A percentile compares a stretch with the other conserved stretches of the same genome.
Conservation (phyloP, 2,888 invertebrate genomes). For the Tridacna gigas region DNA sequence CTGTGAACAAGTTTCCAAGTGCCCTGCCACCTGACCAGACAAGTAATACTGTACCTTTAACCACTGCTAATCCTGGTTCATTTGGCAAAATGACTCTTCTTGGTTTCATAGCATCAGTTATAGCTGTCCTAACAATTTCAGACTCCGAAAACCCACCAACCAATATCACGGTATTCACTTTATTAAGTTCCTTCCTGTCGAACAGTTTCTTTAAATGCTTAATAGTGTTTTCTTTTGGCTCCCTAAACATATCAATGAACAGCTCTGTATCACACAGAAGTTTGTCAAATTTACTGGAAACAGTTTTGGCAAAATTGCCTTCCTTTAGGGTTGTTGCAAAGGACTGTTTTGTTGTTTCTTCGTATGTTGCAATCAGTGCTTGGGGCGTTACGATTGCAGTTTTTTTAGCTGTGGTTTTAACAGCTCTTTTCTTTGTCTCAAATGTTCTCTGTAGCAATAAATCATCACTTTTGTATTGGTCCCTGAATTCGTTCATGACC, state of each 20-base stretch:
- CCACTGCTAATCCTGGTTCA: constrained; percentile 43
- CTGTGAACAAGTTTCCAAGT: too few relatives aligned
- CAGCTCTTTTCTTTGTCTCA: constrained; percentile 45
- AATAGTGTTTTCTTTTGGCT: constrained; percentile 24
- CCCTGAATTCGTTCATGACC: constrained; percentile 13
- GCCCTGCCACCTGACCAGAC: too few relatives aligned
- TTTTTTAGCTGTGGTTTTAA: not conserved
- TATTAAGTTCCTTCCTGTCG: not conserved
- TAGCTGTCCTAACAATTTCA: constrained; percentile 36
- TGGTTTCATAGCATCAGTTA: constrained; percentile 32
- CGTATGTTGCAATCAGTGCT: constrained; percentile 5
- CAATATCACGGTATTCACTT: constrained; percentile 48
- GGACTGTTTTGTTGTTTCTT: constrained; percentile 6
- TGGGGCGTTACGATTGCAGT: not conserved
- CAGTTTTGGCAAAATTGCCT: constrained; percentile 16
- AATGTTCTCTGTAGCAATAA: constrained; percentile 38
- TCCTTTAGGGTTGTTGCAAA: constrained; percentile 20
- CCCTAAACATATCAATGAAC: constrained; percentile 31
- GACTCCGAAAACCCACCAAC: constrained; percentile 66
- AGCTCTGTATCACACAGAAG: constrained; percentile 24
- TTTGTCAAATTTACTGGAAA: constrained; percentile 43
- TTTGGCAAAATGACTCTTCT: constrained; percentile 35
- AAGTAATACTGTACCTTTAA: too few relatives aligned
- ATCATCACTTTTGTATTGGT: constrained; percentile 22
- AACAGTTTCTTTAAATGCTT: constrained; percentile 27